These are phyloP conservation scores for Cyphomyrmex costatus DNA, from an alignment of 1,140 invertebrate species.

Conservation along the genomic window DNA sequence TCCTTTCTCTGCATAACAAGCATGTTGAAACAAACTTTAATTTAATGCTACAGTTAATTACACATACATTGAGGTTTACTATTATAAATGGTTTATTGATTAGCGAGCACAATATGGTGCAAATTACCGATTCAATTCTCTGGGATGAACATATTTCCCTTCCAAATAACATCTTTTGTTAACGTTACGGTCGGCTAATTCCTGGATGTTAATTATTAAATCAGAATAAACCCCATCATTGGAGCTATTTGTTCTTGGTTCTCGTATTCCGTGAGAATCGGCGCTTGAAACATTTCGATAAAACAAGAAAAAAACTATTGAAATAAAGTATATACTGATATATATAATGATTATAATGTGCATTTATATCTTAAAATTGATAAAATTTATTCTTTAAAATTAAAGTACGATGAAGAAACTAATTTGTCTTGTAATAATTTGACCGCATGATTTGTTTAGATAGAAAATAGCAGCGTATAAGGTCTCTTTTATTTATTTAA, in stretches of 20 bases:
- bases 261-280: background rate
- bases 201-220: background rate
- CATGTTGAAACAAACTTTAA: background rate
- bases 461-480: background rate
- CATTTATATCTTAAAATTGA: background rate
- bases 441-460: background rate
- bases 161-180: slow-evolving; percentile 4
- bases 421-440: background rate
- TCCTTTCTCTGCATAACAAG: background rate
- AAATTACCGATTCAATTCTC: slow-evolving; percentile 16
- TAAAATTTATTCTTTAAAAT: background rate
- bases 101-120: background rate
- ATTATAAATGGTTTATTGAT: slow-evolving; percentile 16
- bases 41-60: slow-evolving; percentile 14
- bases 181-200: background rate
- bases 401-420: background rate
- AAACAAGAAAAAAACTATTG: background rate
- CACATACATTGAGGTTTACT: background rate
- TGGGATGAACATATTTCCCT: background rate
- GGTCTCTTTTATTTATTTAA: background rate
- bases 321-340: background rate
- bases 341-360: background rate
- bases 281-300: background rate
- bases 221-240: background rate
- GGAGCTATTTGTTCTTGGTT: background rate